Conservation (phyloP, 2,113 vertebrate species). For the Tor tambroides region DNA sequence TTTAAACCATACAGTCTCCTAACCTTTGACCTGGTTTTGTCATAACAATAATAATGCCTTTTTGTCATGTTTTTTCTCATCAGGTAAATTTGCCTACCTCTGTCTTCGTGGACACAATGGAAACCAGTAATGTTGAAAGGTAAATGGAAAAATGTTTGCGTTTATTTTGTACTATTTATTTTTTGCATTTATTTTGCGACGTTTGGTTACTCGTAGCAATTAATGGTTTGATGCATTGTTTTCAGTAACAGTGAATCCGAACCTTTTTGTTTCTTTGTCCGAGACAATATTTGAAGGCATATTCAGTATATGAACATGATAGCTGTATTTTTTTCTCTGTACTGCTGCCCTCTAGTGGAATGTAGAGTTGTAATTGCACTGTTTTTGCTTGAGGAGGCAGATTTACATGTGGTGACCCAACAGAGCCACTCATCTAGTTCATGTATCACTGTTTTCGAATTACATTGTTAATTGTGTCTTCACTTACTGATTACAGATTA, state of each 20-base stretch:
- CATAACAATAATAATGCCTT: neutral
- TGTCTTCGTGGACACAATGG: conserved; percentile 80
- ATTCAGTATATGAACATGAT: too few species aligned
- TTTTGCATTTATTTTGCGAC: too few species aligned
- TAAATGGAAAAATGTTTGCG: conserved; percentile 53
- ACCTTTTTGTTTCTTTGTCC: too few species aligned
- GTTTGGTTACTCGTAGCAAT: too few species aligned
- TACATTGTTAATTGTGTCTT: neutral
- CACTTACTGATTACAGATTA: conserved; percentile 65
- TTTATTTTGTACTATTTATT: too few species aligned
- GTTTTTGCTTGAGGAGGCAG: neutral
- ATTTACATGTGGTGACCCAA: neutral
- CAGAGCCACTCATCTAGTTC: neutral
- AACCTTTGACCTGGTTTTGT: neutral
- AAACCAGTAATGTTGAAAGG: conserved; percentile 82
- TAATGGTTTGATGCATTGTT: too few species aligned
- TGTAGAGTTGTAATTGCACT: neutral
- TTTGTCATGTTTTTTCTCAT: neutral
- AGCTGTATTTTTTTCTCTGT: neutral
- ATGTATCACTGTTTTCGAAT: neutral
- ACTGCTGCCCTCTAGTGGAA: conserved; percentile 21
- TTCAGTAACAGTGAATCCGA: rapidly evolving
- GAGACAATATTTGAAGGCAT: too few species aligned
- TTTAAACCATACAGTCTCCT: neutral
- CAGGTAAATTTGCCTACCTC: conserved; percentile 81